A percentile compares a stretch with the other conserved stretches of the same genome.
phyloP scores from a whole-genome alignment of 2,113 vertebrate genomes.

The Brachyistius frenatus region DNA sequence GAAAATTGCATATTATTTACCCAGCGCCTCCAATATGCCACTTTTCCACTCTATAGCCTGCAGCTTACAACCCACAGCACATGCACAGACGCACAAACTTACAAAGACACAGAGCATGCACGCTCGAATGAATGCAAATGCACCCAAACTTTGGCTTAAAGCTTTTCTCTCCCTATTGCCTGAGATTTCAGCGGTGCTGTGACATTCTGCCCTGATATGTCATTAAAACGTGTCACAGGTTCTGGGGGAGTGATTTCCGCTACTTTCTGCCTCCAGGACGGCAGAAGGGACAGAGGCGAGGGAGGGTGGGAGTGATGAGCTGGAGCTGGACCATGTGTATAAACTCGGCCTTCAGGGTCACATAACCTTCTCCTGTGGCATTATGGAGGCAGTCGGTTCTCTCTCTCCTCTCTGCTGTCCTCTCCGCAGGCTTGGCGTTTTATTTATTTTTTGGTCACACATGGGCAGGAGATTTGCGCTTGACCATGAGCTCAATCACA shows the following conservation, averaged over 20 bases:
- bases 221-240: slow-evolving; percentile 78
- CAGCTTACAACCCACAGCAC: slow-evolving; percentile 67
- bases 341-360: slow-evolving; percentile 54
- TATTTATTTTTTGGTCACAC: slow-evolving; percentile 52
- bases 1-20: slow-evolving; percentile 83
- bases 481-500: slow-evolving; percentile 64
- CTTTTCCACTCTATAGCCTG: slow-evolving; percentile 75
- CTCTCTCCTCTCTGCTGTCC: slow-evolving; percentile 7
- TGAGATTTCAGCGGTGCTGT: slow-evolving; percentile 31
- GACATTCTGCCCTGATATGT: slow-evolving; percentile 67
- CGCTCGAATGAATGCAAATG: slow-evolving; percentile 46
- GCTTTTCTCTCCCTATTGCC: background rate
- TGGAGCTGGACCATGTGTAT: slow-evolving; percentile 49
- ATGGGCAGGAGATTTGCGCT: slow-evolving; percentile 43
- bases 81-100: slow-evolving; percentile 46
- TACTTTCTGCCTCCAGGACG: slow-evolving; percentile 31
- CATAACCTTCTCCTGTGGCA: slow-evolving; percentile 42
- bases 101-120: slow-evolving; percentile 13
- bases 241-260: slow-evolving; percentile 66
- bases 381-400: slow-evolving; percentile 32
- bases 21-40: slow-evolving; percentile 76
- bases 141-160: slow-evolving; percentile 40
- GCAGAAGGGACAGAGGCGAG: slow-evolving; percentile 23
- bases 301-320: slow-evolving; percentile 54
- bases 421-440: slow-evolving; percentile 1